Evolutionary conservation across 92 coral and sea anemone genomes (phyloP), one percentile per base, ranked within the genome.

Genomic region (Porites evermanni): DNA sequence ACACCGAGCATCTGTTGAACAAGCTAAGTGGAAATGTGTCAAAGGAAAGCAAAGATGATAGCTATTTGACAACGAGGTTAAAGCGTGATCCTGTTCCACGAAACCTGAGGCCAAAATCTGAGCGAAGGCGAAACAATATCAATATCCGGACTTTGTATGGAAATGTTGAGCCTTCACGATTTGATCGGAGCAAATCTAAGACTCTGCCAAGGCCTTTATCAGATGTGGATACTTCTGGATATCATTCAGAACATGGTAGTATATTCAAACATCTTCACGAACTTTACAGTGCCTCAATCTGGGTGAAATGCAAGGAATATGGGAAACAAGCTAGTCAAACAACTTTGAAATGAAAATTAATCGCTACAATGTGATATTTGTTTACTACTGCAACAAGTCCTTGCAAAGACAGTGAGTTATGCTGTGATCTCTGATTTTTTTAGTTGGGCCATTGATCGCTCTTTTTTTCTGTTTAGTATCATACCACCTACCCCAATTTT

Each of bases 281-380:
- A 56, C 87, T 81, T 32, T 97, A 96, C 88, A 98, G 99, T 44
- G 99, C 94, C 4, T 92, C 99, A 51, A 95, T 97, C 77, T 95
- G 99, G 98, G 97, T 93, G 29, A 97, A 97, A 81, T 98, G 92
- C 29, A 92, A 89, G 61, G 99, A 97, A 78, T 93, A 85, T 88
- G 98, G 96, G 58, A 82, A 84, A 51, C 92, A 91, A 64, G 95
- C 92, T 67, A 53, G 20, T 12, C 10, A 77, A 11, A 74, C 44
- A 20, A 24, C 64, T n/a, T 23, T n/a, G 29, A 16, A 52, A 16
- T 19, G 38, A 24, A 52, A 21, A 53, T 13, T 53, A 1, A 29
- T 29, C 4, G 32, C 32, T 2, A 29, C 32, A 9, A 9, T 13
- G 12, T 10, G 12, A 54, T 54, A 9, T 9, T 54, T 13, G 14